phyloP scores from a whole-genome alignment of 2,888 invertebrate species.

The Seira musarum region DNA sequence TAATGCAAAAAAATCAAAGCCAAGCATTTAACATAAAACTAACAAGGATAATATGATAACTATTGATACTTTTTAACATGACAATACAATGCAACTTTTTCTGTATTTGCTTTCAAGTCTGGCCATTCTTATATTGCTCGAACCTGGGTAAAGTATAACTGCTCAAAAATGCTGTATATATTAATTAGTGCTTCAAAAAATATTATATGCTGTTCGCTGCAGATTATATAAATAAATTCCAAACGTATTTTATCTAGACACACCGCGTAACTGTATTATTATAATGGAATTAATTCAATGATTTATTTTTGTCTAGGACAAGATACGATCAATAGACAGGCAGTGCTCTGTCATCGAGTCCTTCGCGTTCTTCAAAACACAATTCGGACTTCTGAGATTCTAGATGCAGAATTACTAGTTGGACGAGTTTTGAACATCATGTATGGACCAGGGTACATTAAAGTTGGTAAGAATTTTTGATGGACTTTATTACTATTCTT shows the following conservation, averaged over 20 bases:
- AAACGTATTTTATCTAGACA: too few relatives aligned
- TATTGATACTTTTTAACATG: too few relatives aligned
- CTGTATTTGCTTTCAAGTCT: constrained; percentile 80
- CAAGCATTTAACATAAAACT: constrained; percentile 16
- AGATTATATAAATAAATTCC: too few relatives aligned
- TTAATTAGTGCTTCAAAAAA: not conserved
- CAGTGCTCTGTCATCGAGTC: constrained; percentile 93
- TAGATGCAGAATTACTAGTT: constrained; percentile 88
- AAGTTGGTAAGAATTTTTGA: constrained; percentile 61
- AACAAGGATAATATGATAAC: constrained; percentile 23
- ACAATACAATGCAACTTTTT: constrained; percentile 54
- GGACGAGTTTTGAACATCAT: constrained; percentile 87
- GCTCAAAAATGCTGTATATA: not conserved
- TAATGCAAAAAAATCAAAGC: not conserved
- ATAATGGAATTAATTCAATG: not conserved
- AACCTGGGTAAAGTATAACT: constrained; percentile 80
- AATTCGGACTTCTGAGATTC: constrained; percentile 81
- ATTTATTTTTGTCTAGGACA: constrained; percentile 76
- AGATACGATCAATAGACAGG: constrained; percentile 93
- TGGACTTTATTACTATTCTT: not conserved
- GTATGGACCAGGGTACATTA: constrained; percentile 80
- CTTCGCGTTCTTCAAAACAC: constrained; percentile 87
- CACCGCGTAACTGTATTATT: not conserved
- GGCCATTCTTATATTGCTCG: constrained; percentile 88
- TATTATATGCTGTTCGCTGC: too few relatives aligned